Evolutionary conservation across 2,113 vertebrate species (phyloP).

Genomic region (Oryctolagus cuniculus): DNA sequence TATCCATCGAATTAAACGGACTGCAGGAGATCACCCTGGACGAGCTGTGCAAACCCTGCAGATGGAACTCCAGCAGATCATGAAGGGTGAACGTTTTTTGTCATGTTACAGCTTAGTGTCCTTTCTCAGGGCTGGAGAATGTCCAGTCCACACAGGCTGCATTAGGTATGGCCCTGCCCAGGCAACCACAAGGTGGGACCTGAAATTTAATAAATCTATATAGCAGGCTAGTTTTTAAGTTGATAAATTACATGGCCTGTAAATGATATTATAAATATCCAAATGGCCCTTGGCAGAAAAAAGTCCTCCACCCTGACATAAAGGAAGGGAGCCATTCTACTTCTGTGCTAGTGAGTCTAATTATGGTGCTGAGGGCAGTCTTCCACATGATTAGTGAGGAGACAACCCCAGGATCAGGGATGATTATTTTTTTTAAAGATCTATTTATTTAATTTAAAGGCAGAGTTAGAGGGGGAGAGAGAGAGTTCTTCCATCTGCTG

Average conservation of each 20-base stretch:
- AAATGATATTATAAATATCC: too few species aligned
- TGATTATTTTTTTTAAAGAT: neutral
- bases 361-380: neutral
- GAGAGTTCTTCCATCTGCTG: neutral
- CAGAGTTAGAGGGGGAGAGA: too few species aligned
- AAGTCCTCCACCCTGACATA: too few species aligned
- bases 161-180: too few species aligned
- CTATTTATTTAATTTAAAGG: too few species aligned
- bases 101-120: neutral
- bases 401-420: neutral
- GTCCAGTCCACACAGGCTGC: too few species aligned
- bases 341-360: neutral
- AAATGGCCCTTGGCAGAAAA: too few species aligned
- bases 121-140: neutral
- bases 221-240: too few species aligned
- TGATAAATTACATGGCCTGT: too few species aligned
- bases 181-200: too few species aligned
- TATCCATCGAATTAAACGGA: slow-evolving; percentile 98
- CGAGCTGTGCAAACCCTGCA: slow-evolving; percentile 98
- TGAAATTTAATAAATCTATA: too few species aligned
- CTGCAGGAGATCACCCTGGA: slow-evolving; percentile 93
- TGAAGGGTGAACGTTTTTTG: slow-evolving; percentile 92
- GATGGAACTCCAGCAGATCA: slow-evolving; percentile 99
- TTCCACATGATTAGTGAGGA: neutral
- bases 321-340: neutral